Base-by-base conservation (phyloP, 2,797 vertebrate species). In the Takifugu rubripes region DNA sequence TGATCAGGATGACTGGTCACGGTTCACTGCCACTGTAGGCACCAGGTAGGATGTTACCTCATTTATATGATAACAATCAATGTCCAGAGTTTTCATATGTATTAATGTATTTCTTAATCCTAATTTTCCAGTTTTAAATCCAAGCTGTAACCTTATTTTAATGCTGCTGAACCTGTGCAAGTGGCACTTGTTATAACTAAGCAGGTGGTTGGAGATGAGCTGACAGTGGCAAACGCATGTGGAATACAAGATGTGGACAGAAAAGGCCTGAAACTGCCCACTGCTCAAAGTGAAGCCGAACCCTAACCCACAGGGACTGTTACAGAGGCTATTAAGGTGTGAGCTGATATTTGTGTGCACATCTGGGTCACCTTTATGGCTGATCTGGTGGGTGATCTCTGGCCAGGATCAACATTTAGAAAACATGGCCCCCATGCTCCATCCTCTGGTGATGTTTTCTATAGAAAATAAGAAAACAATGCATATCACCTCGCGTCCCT, bases 241-340 rank as follows among this genome's bases (percentile, higher is more conserved):
- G 92, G 94, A 65, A 97, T 97, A 0, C 91, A 96, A 61, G 95
- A 94, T 0, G 91, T 96, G 64, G 94, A 94, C 62, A 21, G 94
- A 95, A 42, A 94, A 95, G 75, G 93, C 94, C 81, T 97, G 95
- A 86, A 97, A 97, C 85, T 97, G 95, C 55, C 89, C 96, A 56
- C 90, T 97, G 75, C 93, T 97, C 40, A 97, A 97, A 84, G 95
- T 96, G 86, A 97, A 96, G 85, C 95, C 96, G 88, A 97, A 96
- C 0, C 21, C 21, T 21, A 21, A 21, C 21, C 21, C 21, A 21
- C 21, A 21, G 95, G 95, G 58, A 94, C 94, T 0, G 93, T 97
- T 72, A 96, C 94, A 0, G 95, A 97, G 85, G 91, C 95, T 77
- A 94, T 97, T 64, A 94, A 95, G 80, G 95, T 94, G 94, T 97